Evolutionary conservation across 2,113 vertebrate genomes (phyloP).

Genomic region (Arvicanthis niloticus): DNA sequence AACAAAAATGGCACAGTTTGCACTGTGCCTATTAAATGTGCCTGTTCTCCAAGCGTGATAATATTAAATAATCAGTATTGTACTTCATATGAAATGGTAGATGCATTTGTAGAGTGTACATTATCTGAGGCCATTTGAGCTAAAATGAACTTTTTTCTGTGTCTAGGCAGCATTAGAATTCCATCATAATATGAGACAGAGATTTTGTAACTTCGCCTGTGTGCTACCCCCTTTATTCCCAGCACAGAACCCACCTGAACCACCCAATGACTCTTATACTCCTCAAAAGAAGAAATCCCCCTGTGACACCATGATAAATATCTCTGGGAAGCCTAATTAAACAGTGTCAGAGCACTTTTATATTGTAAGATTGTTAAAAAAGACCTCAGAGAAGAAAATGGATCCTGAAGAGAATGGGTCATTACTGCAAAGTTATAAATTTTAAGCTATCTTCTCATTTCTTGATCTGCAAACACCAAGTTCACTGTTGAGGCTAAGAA

Average conservation of each 20-base stretch:
- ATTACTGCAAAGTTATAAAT: conserved; percentile 13
- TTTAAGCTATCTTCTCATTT: neutral
- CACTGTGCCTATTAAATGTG: neutral
- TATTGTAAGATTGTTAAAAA: neutral
- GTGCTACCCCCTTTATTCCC: neutral
- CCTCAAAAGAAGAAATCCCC: neutral
- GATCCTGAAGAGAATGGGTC: neutral
- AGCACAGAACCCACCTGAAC: accelerated
- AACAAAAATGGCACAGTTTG: neutral
- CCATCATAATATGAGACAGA: neutral
- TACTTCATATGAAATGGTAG: accelerated
- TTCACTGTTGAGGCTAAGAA: neutral
- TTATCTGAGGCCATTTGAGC: neutral
- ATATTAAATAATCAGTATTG: neutral
- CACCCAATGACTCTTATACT: accelerated
- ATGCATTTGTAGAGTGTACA: too few relatives aligned
- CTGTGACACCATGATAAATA: neutral
- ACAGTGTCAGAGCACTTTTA: neutral
- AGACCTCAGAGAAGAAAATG: conserved; percentile 1
- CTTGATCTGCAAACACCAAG: neutral
- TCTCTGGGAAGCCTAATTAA: neutral
- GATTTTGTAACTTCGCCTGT: accelerated
- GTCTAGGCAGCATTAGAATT: neutral
- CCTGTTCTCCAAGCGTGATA: neutral
- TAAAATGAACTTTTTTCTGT: neutral